Evolutionary conservation across 2,113 vertebrate species (phyloP).

Genomic region (Gadus macrocephalus): DNA sequence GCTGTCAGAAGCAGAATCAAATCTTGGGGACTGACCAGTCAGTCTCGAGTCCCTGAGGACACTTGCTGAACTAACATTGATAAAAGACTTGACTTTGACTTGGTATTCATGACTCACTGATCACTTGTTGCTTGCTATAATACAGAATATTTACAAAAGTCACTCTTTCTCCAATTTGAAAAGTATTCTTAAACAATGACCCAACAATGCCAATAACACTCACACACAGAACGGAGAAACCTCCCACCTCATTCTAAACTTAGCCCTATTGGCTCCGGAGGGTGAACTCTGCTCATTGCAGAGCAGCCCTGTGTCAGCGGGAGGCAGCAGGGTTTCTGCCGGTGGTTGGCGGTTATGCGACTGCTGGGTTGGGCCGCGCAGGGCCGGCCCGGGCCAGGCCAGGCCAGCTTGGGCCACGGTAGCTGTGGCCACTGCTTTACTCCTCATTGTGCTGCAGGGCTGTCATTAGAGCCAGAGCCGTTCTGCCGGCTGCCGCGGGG

Average conservation of each 20-base stretch:
- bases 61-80: background rate
- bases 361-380: constrained; percentile 36
- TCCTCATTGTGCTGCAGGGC: constrained; percentile 62
- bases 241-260: too few relatives aligned
- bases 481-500: constrained; percentile 53
- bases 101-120: too few relatives aligned
- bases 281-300: background rate
- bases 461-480: constrained; percentile 67
- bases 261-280: too few relatives aligned
- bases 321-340: constrained; percentile 28
- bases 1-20: too few relatives aligned
- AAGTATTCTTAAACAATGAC: too few relatives aligned
- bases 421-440: constrained; percentile 58
- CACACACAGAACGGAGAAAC: too few relatives aligned
- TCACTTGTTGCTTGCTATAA: too few relatives aligned
- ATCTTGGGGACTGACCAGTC: too few relatives aligned
- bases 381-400: constrained; percentile 7
- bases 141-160: too few relatives aligned
- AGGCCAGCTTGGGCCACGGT: constrained; percentile 25
- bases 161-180: too few relatives aligned
- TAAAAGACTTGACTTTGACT: background rate
- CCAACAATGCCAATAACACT: too few relatives aligned
- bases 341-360: constrained; percentile 33
- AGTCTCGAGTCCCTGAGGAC: too few relatives aligned
- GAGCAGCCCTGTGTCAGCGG: background rate